Percentiles rank a stretch among this genome's conserved stretches.
These are phyloP conservation scores for Ancistrus triradiatus DNA, from an alignment of 2,113 vertebrate species.

Conservation along the genomic window DNA sequence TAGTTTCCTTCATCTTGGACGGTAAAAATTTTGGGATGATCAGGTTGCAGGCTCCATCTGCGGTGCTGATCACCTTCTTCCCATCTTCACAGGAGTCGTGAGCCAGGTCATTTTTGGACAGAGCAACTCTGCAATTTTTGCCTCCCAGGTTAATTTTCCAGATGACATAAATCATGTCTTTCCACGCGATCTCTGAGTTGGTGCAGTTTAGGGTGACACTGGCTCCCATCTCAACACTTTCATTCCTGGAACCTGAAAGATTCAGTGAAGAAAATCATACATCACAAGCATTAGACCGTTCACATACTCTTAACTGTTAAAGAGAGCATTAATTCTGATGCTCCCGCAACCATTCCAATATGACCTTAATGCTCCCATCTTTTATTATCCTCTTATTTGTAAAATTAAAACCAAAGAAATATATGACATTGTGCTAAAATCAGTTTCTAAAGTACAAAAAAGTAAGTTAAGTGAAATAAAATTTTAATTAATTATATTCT, in stretches of 20 bases:
- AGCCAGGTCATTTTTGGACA: accelerated
- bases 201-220: slow-evolving; percentile 52
- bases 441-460: too few species aligned
- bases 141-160: slow-evolving; percentile 48
- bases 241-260: slow-evolving; percentile 47
- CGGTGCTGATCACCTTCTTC: slow-evolving; percentile 45
- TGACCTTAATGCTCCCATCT: too few species aligned
- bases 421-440: too few species aligned
- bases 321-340: too few species aligned
- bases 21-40: slow-evolving; percentile 59
- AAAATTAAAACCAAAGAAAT: too few species aligned
- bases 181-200: slow-evolving; percentile 38
- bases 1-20: slow-evolving; percentile 56
- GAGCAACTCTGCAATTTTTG: slow-evolving; percentile 30
- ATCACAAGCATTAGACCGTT: too few species aligned
- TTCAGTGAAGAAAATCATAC: too few species aligned
- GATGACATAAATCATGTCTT: slow-evolving; percentile 49
- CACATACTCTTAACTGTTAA: too few species aligned
- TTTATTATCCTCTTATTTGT: too few species aligned
- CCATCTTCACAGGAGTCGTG: slow-evolving; percentile 47
- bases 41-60: slow-evolving; percentile 43
- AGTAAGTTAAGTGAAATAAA: too few species aligned
- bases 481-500: too few species aligned
- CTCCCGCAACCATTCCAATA: too few species aligned
- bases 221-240: slow-evolving; percentile 32